Base-by-base conservation (phyloP, 2,113 vertebrate genomes). In the Sturnus vulgaris region DNA sequence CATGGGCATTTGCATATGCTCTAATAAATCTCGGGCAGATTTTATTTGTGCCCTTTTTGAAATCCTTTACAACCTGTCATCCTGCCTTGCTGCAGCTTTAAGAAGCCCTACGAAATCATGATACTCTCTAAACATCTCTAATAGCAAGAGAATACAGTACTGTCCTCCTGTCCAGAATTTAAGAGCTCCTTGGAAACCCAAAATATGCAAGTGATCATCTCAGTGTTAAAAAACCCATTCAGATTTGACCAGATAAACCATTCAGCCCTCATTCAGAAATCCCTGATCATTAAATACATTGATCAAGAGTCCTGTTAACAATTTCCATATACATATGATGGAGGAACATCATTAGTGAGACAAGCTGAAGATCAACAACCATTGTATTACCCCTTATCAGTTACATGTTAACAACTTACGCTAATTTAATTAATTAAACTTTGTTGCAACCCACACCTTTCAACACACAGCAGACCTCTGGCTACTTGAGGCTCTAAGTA, bases 71-170 rank as follows among this genome's bases (percentile, higher is more conserved):
- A 68, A 56, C 3, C 39, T 61, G 46, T 4, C 59, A 65, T 23
- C 22, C 40, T 83, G 18, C 15, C 35, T 46, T 65, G 18, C 47
- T 70, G 30, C 27, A 92, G 53, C 25, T 14, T 21, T 33, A 64
- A 19, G 31, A 27, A 85, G 46, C 15, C 37, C 35, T 69, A n/a
- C 28, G 52, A 76, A 86, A 23, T 53, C 63, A 31, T 10, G 24
- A n/a, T 22, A 15, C 6, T 31, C 57, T 76, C n/a, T 18, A 21
- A 88, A 65, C 10, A 60, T 5, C 40, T 46, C 25, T 21, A 65
- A 56, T 17, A 69, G 42, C 15, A 56, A 56, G 15, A 86, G 8
- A 16, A 65, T 15, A 60, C 0, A 0, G 13, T 27, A 59, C 3
- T 59, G 59, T 25, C 12, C 30, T 46, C 27, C 87, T 61, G 40